Evolutionary conservation across 2,797 vertebrate species (phyloP), one percentile per base, ranked within the genome.

Genomic region (Enteromius unitaeniatus): DNA sequence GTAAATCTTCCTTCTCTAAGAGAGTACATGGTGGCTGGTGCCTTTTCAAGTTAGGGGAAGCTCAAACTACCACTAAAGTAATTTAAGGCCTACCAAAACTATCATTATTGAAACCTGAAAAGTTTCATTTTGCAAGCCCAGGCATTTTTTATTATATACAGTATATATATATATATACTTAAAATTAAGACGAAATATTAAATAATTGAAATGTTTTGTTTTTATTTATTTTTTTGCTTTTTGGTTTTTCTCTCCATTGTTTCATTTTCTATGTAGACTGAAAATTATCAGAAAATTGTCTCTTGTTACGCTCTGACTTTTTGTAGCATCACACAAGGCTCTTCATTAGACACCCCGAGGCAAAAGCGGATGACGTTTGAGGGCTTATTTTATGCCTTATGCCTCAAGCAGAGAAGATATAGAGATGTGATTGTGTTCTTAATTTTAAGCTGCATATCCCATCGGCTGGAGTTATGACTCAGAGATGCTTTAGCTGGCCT

Each of bases 391-490:
- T 40, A 64, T 62, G 42, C 28, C 19, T 51, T 17, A 45, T 70
- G 49, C 31, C 37, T 10, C 64, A 45, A 77, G 53, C 45, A 40
- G 17, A 64, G 21, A 10, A n/a, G 26, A 21, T 72, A 49, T 26
- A 31, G 45, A 23, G 68, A 68, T 47, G 68, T 79, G 60, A 81
- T 62, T 47, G 40, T 73, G 23, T 34, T 58, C 60, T 81, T 73
- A 45, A 81, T 73, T 53, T 67, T 55, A 76, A 75, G 34, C 47
- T 51, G 45, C 28, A 75, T 42, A 76, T 76, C 23, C 53, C 49
- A 26, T 67, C 15, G 21, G 45, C 45, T 64, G 15, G 2, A 75
- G 70, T 40, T 65, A 53, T 76, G 81, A 76, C 73, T 83, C 47
- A 83, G 34, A 31, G 34, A 68, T 28, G 81, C 34, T 76, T 83